These are phyloP conservation scores for Mythimna pallens DNA, from an alignment of 2,888 invertebrate genomes.

Conservation along the genomic window DNA sequence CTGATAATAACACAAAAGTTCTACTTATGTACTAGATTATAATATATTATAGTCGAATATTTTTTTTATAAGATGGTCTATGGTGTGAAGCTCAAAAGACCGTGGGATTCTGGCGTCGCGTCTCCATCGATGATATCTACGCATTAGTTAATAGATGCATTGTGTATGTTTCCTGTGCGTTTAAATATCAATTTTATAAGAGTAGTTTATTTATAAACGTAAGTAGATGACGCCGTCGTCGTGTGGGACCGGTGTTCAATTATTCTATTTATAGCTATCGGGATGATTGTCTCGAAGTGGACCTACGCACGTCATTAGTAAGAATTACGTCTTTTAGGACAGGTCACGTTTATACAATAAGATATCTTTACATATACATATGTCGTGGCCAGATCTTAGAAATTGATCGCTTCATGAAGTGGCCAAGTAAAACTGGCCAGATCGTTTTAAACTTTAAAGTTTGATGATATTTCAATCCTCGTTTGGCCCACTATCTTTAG, in stretches of 20 bases:
- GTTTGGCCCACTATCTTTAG: too few relatives aligned
- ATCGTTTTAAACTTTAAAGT: too few relatives aligned
- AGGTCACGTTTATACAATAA: too few relatives aligned
- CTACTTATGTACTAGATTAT: neutral
- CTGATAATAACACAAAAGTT: too few relatives aligned
- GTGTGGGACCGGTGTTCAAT: constrained; percentile 7
- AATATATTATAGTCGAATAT: neutral
- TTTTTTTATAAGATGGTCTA: neutral
- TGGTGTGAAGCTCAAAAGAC: neutral
- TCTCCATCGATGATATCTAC: constrained; percentile 36
- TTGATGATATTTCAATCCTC: too few relatives aligned
- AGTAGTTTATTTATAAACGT: constrained; percentile 18
- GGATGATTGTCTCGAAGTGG: neutral
- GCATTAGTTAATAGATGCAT: constrained; percentile 39
- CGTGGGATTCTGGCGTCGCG: constrained; percentile 29
- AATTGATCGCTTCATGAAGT: too few relatives aligned
- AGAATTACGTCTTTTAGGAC: too few relatives aligned
- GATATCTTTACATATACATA: too few relatives aligned
- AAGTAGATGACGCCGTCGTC: neutral
- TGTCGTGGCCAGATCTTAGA: too few relatives aligned
- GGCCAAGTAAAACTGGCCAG: too few relatives aligned
- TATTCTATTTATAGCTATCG: constrained; percentile 14
- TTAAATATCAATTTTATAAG: constrained; percentile 30
- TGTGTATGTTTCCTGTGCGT: constrained; percentile 37
- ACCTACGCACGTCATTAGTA: neutral